A percentile compares a stretch with the other conserved stretches of the same genome.
Conservation (phyloP, 1,140 invertebrate species). For the Neoseiulus cucumeris region DNA sequence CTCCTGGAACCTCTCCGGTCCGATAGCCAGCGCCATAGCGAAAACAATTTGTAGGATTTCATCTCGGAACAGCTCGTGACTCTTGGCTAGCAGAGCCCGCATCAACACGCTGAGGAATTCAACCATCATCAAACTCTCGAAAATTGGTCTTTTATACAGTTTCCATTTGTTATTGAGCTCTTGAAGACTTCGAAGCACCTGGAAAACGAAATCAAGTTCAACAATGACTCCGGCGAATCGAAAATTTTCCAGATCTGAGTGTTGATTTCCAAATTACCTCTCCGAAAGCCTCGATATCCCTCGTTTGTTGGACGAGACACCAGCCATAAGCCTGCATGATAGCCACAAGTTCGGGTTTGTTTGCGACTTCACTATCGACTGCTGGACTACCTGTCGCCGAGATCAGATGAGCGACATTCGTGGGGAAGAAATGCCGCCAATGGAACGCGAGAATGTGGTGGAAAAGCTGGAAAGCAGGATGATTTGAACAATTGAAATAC, state of each 20-base stretch:
- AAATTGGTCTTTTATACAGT: neutral
- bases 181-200: neutral
- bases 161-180: neutral
- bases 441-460: neutral
- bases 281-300: neutral
- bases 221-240: neutral
- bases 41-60: conserved; percentile 1
- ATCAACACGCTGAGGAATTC: neutral
- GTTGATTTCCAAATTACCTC: no score
- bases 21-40: neutral
- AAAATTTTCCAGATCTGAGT: no score
- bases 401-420: neutral
- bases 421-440: neutral
- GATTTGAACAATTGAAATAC: no score
- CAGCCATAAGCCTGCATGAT: neutral
- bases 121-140: neutral
- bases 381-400: neutral
- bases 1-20: neutral
- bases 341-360: neutral
- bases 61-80: neutral
- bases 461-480: neutral
- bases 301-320: neutral
- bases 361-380: neutral
- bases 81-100: neutral
- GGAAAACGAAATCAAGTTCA: neutral